Percentiles rank a stretch among this genome's conserved stretches.
These are phyloP conservation scores for Tokudaia muenninki DNA, from an alignment of 2,797 vertebrate species.

Conservation along the genomic window DNA sequence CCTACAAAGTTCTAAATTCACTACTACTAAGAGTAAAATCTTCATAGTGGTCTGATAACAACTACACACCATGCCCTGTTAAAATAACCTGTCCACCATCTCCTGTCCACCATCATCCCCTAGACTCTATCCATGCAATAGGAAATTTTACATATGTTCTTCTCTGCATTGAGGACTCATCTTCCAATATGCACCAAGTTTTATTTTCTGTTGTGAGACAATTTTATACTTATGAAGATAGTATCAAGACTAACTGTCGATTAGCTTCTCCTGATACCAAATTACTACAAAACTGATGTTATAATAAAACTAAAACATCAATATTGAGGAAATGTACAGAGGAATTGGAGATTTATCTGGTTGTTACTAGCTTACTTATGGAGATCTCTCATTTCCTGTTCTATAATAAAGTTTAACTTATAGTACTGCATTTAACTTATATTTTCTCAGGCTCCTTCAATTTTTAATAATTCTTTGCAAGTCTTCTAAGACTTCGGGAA, in stretches of 20 bases:
- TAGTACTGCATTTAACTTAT: background rate
- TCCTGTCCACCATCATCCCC: accelerated
- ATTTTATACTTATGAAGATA: constrained; percentile 44
- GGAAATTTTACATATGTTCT: background rate
- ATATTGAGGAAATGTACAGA: background rate
- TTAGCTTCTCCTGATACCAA: background rate
- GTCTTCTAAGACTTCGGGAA: background rate
- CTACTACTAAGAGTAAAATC: background rate
- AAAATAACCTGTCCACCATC: background rate
- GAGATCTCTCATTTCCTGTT: background rate
- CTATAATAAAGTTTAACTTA: background rate
- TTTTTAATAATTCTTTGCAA: background rate
- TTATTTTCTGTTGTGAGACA: constrained; percentile 1
- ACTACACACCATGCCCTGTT: no score
- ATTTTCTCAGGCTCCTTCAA: background rate
- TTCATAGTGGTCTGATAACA: background rate
- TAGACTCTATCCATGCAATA: background rate
- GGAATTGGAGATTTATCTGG: background rate
- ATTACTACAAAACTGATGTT: background rate
- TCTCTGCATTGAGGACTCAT: background rate
- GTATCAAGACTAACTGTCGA: background rate
- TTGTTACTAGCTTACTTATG: background rate
- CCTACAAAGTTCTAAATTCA: background rate
- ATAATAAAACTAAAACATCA: background rate
- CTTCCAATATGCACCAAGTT: background rate